Evolutionary conservation across 1,140 invertebrate genomes (phyloP), one percentile per base, ranked within the genome.

Genomic region (Reticulitermes speratus): DNA sequence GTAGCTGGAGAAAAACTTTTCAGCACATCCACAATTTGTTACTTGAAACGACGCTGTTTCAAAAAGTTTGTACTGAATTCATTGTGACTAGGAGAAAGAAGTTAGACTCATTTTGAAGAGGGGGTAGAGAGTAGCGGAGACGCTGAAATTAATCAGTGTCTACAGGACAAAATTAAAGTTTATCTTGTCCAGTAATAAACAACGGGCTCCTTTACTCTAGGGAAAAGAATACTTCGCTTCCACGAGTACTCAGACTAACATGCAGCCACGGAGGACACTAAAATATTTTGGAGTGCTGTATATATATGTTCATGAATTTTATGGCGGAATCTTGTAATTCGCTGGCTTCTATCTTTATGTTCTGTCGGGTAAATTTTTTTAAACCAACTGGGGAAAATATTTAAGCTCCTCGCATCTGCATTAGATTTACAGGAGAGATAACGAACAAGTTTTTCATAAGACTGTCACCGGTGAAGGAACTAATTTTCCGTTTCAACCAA

Each of bases 11-110:
- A 75, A 30, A 75, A 75, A 75, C 25, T 75, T 75, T 30, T 75
- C 25, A 75, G 25, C 65, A 75, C 65, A 75, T 75, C n/a, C 14
- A 75, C 65, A 75, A 75, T 75, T 75, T 75, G n/a, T 75, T 75
- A 75, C 65, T 8, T 75, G n/a, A 75, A 75, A 75, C 11, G 25
- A 16, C 25, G 65, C 9, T 30, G n/a, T 75, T 75, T 75, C 65
- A 30, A 75, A 75, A 75, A 75, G 65, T 25, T 65, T 25, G 16
- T 25, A 75, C 65, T 25, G 65, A 8, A 75, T 75, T 75, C 65
- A 75, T 75, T 75, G n/a, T 30, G 65, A 75, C 65, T 30, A 75
- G 65, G 65, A 75, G 65, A 75, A 75, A 75, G 25, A 11, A 65
- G 25, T 38, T 30, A 30, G n/a, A 25, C n/a, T n/a, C 25, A 75